A percentile compares a stretch with the other conserved stretches of the same genome.
These are phyloP conservation scores for Otocyon megalotis DNA, from an alignment of 2,113 vertebrate species.

Conservation along the genomic window DNA sequence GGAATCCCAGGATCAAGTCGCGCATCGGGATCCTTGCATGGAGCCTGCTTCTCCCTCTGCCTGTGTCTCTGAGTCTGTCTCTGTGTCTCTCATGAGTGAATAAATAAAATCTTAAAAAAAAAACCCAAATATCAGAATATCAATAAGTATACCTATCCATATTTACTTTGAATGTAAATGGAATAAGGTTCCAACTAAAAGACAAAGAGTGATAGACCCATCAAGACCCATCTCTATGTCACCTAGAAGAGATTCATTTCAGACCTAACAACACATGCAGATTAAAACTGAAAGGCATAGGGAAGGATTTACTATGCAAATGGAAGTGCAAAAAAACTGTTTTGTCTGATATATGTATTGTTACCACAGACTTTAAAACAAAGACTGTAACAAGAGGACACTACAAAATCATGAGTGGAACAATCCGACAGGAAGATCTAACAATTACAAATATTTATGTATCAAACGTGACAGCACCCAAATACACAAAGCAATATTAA, in stretches of 20 bases:
- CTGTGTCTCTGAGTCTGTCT: no score
- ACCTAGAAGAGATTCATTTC: not conserved
- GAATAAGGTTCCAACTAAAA: not conserved
- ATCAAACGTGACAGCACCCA: not conserved
- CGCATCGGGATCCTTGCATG: no score
- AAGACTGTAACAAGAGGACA: not conserved
- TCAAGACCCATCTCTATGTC: not conserved
- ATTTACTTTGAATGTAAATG: not conserved
- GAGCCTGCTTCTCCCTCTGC: no score
- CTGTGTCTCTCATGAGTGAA: no score
- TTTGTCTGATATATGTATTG: no score
- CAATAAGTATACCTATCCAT: not conserved
- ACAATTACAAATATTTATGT: not conserved
- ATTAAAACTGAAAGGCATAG: not conserved
- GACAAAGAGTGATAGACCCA: not conserved
- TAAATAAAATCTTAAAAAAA: no score
- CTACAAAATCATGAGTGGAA: not conserved
- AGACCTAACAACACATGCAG: not conserved
- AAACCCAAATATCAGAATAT: not conserved
- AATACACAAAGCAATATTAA: not conserved
- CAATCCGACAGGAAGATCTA: not conserved
- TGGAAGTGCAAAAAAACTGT: not conserved
- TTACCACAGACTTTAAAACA: not conserved
- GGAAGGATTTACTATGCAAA: not conserved
- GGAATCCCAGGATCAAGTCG: no score